Evolutionary conservation across 1,140 invertebrate species (phyloP), one percentile per base, ranked within the genome.

Genomic region (Rhyzopertha dominica): DNA sequence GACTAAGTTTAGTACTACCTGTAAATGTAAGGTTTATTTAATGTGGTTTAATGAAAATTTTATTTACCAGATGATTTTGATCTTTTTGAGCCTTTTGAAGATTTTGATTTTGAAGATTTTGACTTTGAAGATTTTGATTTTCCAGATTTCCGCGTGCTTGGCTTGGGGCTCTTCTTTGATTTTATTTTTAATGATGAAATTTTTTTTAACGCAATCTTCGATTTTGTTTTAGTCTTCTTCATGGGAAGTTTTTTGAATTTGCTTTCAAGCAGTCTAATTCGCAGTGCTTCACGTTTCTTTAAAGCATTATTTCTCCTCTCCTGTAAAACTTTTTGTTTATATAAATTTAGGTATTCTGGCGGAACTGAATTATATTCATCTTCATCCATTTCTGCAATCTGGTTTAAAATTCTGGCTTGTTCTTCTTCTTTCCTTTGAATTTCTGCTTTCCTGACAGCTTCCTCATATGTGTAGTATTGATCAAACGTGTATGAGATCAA

Each of bases 401-500:
- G 24, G 9, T 20, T 24, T 13, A 48, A 19, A 9, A 34, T 31
- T 9, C 5, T 12, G 25, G 10, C 9, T 20, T 30, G 7, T 29
- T 46, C 22, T 22, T 17, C 16, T 32, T 29, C n/a, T 12, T 51
- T 17, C 29, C 25, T 43, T 32, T 28, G 31, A 16, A 43, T 29
- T 24, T 46, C 10, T 14, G 22, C 5, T 39, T 49, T 13, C 25
- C 5, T 20, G 12, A 4, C 34, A 42, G 20, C 9, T 37, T 38
- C 20, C 7, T 32, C 18, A 24, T 43, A 38, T 43, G 29, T 34
- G 12, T 30, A 22, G 34, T 40, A 38, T 30, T 42, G 23, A 4
- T 51, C 5, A 31, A 49, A 52, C 14, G 53, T 56, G 28, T 43
- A 38, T 0, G 56, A 53, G 5, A 62, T 48, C 23, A 61, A 29